Evolutionary conservation across 2,797 vertebrate genomes (phyloP).

Genomic region (Pipistrellus pipistrellus): DNA sequence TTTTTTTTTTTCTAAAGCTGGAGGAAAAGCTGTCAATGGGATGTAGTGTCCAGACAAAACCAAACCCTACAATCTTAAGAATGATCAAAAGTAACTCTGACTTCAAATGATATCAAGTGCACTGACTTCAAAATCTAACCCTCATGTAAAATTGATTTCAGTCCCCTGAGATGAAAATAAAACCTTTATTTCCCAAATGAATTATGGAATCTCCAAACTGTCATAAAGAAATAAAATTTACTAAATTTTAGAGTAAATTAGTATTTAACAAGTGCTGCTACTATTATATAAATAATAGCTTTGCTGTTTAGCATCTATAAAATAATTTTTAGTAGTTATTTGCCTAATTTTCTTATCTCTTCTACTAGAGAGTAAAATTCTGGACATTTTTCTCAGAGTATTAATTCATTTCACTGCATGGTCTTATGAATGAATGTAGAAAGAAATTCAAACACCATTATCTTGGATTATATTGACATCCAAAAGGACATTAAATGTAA

Average conservation of each 20-base stretch:
- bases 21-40: neutral
- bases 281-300: neutral
- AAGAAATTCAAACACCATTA: neutral
- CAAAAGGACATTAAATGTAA: neutral
- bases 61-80: neutral
- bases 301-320: slow-evolving; percentile 54
- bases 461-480: neutral
- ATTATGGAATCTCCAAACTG: neutral
- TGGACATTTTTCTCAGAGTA: slow-evolving; percentile 33
- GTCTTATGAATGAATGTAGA: neutral
- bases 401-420: slow-evolving; percentile 17
- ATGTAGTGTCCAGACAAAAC: neutral
- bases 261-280: slow-evolving; percentile 37
- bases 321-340: slow-evolving; percentile 38
- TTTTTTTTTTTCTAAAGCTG: neutral
- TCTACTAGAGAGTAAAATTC: neutral
- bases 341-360: slow-evolving; percentile 23
- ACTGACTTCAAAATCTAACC: slow-evolving; percentile 23
- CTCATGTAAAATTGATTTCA: slow-evolving; percentile 36
- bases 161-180: neutral
- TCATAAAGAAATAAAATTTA: slow-evolving; percentile 33
- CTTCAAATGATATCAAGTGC: slow-evolving; percentile 46
- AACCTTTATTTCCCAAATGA: neutral
- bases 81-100: slow-evolving; percentile 59
- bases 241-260: slow-evolving; percentile 44